These are phyloP conservation scores for Beaufortia kweichowensis DNA, from an alignment of 2,113 vertebrate genomes.

Conservation along the genomic window DNA sequence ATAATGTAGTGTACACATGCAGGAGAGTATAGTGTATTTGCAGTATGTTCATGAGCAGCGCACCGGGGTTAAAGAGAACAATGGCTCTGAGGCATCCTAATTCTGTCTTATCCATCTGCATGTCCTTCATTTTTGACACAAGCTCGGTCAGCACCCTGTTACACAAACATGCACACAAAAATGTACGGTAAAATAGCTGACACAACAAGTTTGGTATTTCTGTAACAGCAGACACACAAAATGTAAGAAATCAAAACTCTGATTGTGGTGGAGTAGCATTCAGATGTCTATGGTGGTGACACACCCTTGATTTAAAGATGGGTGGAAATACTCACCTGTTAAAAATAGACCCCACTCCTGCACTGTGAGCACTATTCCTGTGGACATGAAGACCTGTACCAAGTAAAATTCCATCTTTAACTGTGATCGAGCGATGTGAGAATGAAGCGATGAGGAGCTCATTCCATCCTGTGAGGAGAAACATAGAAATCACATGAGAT, in stretches of 20 bases:
- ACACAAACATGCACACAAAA: slow-evolving; percentile 32
- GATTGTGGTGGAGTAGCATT: too few relatives aligned
- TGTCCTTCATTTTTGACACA: slow-evolving; percentile 98
- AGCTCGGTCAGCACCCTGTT: slow-evolving; percentile 90
- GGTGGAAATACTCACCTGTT: slow-evolving; percentile 77
- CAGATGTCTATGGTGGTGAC: too few relatives aligned
- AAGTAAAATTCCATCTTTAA: slow-evolving; percentile 93
- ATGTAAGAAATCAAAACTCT: too few relatives aligned
- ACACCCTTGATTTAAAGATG: not conserved
- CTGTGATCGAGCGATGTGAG: slow-evolving; percentile 92
- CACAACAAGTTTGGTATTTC: not conserved
- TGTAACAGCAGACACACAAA: not conserved
- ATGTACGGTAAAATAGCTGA: not conserved
- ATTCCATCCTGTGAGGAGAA: slow-evolving; percentile 83
- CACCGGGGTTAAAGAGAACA: slow-evolving; percentile 94
- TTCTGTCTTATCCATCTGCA: slow-evolving; percentile 97
- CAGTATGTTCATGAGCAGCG: slow-evolving; percentile 28
- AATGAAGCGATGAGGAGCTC: slow-evolving; percentile 95
- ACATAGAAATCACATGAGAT: not conserved
- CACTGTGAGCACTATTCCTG: slow-evolving; percentile 92
- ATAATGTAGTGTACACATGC: not conserved
- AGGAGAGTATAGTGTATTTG: not conserved
- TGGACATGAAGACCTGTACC: slow-evolving; percentile 92
- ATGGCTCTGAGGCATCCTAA: slow-evolving; percentile 92
- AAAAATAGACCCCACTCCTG: slow-evolving; percentile 94